Base-by-base conservation (phyloP, 2,888 invertebrate species). In the Dicranocentrus wangi region DNA sequence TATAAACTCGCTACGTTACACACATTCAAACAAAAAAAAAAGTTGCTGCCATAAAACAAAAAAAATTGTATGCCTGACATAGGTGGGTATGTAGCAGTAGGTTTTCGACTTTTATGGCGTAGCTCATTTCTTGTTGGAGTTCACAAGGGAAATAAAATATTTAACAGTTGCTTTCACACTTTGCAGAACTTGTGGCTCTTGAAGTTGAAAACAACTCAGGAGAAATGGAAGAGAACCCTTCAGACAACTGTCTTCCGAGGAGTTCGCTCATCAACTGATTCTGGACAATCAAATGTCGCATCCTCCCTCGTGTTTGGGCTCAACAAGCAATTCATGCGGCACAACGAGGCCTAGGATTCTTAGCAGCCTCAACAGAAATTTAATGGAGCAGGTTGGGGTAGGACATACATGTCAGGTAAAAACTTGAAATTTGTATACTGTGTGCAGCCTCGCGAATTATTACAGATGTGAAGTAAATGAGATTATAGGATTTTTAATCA, bases 161-260 rank as follows among this genome's bases (percentile, higher is more conserved):
- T 32, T 32, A 32, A 7, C 32, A 32, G 10, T 32, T 32, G 3
- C 32, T 32, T 32, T 32, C 32, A 3, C n/a, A n/a, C n/a, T 58
- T 47, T 63, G 81, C 87, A 91, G 91, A 88, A 88, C 77, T 88
- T 88, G 25, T 91, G 91, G 91, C 87, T 91, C 43, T 87, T 87
- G 23, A 90, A 90, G 83, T 87, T 91, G 72, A 87, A 89, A 53
- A 89, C 90, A 63, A 90, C 90, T 1, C 90, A 90, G 85, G 90
- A 90, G 82, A 89, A 89, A 72, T 91, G 90, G 89, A 90, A 90
- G 80, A 87, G 89, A 63, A 89, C 89, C 2, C 86, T 89, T 28
- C 89, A 89, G 83, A 88, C 89, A 84, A 89, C 89, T 10, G 85
- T 86, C 10, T 86, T 86, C 65, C 84, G 85, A 32, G 85, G 85